A percentile compares a stretch with the other conserved stretches of the same genome.
phyloP scores from a whole-genome alignment of 2,888 invertebrate genomes.

The Arenicola marina region DNA sequence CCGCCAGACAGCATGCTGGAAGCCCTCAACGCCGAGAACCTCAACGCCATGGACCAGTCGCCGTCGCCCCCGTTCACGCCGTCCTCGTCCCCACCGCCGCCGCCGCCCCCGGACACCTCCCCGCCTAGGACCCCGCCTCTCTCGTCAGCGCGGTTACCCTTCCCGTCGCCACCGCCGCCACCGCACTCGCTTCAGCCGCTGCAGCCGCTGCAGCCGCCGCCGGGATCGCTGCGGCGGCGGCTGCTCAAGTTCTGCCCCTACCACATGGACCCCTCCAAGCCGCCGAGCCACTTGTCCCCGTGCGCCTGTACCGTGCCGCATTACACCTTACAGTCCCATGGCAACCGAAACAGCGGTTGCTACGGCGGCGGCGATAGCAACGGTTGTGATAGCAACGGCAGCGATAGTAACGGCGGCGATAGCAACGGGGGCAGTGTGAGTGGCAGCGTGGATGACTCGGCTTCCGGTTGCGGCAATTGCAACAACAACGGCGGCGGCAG shows the following conservation, averaged over 20 bases:
- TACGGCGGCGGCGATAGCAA: background rate
- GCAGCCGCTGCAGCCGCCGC: background rate
- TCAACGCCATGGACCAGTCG: background rate
- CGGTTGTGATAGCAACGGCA: background rate
- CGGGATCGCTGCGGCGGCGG: background rate
- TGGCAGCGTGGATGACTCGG: too few relatives aligned
- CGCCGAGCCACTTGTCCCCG: background rate
- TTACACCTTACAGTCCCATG: too few relatives aligned
- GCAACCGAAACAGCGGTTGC: background rate
- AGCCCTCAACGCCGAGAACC: background rate
- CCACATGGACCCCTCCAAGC: background rate
- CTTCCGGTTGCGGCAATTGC: too few relatives aligned
- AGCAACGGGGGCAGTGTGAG: background rate
- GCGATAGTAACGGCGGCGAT: background rate
- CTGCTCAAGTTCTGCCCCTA: background rate
- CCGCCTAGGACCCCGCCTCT: too few relatives aligned
- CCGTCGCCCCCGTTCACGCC: background rate
- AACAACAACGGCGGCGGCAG: too few relatives aligned
- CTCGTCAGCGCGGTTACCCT: background rate
- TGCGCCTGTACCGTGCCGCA: conserved; percentile 3
- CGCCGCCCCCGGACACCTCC: too few relatives aligned
- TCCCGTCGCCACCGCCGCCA: background rate
- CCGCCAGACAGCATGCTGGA: conserved; percentile 14
- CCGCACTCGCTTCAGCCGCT: too few relatives aligned
- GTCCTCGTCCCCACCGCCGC: too few relatives aligned